These are phyloP conservation scores for Muscidifurax raptorellus DNA, from an alignment of 1,140 invertebrate species.

Conservation along the genomic window DNA sequence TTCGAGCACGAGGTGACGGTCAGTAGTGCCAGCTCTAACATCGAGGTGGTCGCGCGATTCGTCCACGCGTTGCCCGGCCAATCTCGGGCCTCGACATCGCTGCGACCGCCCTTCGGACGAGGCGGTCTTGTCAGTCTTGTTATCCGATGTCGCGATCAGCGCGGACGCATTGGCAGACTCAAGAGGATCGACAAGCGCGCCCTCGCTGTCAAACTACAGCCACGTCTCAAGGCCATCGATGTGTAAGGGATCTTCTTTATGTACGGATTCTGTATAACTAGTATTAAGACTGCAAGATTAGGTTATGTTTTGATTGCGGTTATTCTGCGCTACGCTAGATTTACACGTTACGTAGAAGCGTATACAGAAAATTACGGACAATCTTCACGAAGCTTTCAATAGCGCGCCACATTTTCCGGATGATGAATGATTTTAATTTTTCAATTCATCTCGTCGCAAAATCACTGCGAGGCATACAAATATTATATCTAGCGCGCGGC, in stretches of 20 bases:
- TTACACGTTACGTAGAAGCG: no score
- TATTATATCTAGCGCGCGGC: no score
- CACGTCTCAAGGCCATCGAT: background rate
- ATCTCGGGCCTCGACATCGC: slow-evolving; percentile 32
- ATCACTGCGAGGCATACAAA: no score
- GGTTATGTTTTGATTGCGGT: no score
- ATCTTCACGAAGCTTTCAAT: no score
- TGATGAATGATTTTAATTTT: no score
- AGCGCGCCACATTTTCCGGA: no score
- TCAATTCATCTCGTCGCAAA: no score
- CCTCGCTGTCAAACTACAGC: background rate
- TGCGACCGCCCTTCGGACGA: background rate
- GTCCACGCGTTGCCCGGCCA: slow-evolving; percentile 57
- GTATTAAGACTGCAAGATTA: no score
- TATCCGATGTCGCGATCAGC: slow-evolving; percentile 52
- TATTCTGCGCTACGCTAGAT: no score
- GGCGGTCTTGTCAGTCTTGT: slow-evolving; percentile 62
- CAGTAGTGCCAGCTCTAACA: slow-evolving; percentile 53
- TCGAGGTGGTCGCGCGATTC: slow-evolving; percentile 63
- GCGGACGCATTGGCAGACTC: background rate
- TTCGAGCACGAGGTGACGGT: slow-evolving; percentile 65
- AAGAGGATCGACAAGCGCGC: slow-evolving; percentile 52
- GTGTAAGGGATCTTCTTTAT: slow-evolving; percentile 13
- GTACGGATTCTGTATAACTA: background rate
- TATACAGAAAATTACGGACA: no score